Percentiles rank a stretch among this genome's conserved stretches.
Evolutionary conservation across 2,888 invertebrate genomes (phyloP).

Genomic region (Sinodicranocentrus sp.): DNA sequence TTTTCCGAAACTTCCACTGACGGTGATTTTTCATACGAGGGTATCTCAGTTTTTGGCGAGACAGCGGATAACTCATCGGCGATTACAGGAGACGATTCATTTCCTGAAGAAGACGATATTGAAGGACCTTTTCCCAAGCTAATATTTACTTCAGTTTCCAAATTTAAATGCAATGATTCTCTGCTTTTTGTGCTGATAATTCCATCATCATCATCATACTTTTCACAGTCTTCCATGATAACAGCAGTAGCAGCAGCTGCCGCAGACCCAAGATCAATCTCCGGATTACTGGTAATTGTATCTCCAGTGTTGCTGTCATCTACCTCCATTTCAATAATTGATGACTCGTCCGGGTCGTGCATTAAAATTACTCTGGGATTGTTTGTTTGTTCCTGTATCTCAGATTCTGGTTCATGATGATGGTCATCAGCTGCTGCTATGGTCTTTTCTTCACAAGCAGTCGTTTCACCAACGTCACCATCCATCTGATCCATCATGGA

Average conservation of each 20-base stretch:
- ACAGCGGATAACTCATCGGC: too few species aligned
- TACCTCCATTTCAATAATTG: constrained; percentile 63
- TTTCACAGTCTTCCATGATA: constrained; percentile 40
- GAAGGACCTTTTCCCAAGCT: too few species aligned
- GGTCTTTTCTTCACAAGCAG: too few species aligned
- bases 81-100: too few species aligned
- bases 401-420: too few species aligned
- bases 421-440: not conserved
- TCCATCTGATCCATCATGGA: too few species aligned
- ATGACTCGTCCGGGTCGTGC: constrained; percentile 14
- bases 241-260: constrained; percentile 61
- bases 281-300: constrained; percentile 61
- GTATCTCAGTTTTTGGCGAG: too few species aligned
- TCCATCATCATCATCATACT: not conserved
- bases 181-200: not conserved
- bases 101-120: too few species aligned
- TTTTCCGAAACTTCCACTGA: not conserved
- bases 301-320: constrained; percentile 64
- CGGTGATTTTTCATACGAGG: too few species aligned
- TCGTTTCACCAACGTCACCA: too few species aligned
- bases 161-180: not conserved
- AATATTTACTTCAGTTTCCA: too few species aligned
- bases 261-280: constrained; percentile 61
- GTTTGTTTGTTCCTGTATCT: not conserved
- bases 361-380: not conserved